A percentile compares a stretch with the other conserved stretches of the same genome.
These are phyloP conservation scores for Electrophaes corylata DNA, from an alignment of 2,888 invertebrate species.

Conservation along the genomic window DNA sequence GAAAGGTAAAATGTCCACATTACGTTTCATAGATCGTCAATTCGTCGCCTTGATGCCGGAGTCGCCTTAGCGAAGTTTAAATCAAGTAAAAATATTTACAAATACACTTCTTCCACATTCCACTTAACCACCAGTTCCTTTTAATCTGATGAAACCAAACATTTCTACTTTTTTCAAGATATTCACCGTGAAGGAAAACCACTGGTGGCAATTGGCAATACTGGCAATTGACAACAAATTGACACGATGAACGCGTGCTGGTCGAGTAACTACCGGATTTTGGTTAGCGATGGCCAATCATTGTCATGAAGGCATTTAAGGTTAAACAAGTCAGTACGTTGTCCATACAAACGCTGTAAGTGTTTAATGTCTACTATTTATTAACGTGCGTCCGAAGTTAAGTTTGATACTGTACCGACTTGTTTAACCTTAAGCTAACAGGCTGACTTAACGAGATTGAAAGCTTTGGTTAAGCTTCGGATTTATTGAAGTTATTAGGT, in stretches of 20 bases:
- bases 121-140: not conserved
- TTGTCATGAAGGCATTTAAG: slow-evolving; percentile 20
- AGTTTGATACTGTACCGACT: too few relatives aligned
- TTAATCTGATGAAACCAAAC: not conserved
- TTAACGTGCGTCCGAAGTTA: too few relatives aligned
- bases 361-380: too few relatives aligned
- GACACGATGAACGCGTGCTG: slow-evolving; percentile 23
- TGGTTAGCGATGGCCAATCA: slow-evolving; percentile 19
- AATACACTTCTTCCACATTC: not conserved
- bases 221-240: slow-evolving; percentile 44
- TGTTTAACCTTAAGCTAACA: too few relatives aligned
- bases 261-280: slow-evolving; percentile 18
- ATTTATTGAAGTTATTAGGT: not conserved
- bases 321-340: too few relatives aligned
- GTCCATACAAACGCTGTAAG: too few relatives aligned
- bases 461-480: not conserved
- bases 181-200: not conserved
- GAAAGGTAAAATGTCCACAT: too few relatives aligned
- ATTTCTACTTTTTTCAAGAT: not conserved
- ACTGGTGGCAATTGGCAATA: slow-evolving; percentile 24
- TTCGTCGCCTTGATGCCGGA: too few relatives aligned
- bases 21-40: too few relatives aligned
- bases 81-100: too few relatives aligned
- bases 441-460: slow-evolving; percentile 2
- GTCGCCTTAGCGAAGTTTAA: too few relatives aligned